A percentile compares a stretch with the other conserved stretches of the same genome.
phyloP scores from a whole-genome alignment of 2,113 vertebrate genomes.

The Tragelaphus scriptus region DNA sequence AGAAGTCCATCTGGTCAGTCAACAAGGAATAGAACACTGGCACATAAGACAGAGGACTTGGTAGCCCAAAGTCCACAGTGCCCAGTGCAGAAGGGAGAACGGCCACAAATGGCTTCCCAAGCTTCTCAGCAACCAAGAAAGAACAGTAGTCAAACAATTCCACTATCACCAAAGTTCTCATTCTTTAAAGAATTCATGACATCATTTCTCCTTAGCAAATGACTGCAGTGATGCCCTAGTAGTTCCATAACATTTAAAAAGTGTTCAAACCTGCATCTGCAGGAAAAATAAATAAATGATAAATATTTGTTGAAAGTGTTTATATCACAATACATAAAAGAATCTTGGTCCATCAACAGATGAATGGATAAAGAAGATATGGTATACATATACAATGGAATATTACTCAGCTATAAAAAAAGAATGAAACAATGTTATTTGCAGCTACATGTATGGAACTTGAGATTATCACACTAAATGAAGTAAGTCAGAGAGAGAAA shows the following conservation, averaged over 20 bases:
- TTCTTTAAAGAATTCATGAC: conserved; percentile 68
- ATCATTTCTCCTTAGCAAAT: conserved; percentile 61
- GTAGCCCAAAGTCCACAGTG: conserved; percentile 37
- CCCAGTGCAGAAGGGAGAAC: conserved; percentile 53
- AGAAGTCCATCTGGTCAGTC: conserved; percentile 76
- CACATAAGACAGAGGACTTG: conserved; percentile 68
- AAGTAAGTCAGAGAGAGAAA: not conserved
- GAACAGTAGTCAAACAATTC: conserved; percentile 79
- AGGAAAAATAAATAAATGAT: not conserved
- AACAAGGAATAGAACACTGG: conserved; percentile 63
- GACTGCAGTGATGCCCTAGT: conserved; percentile 71
- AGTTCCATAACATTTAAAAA: conserved; percentile 59
- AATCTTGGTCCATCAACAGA: not conserved
- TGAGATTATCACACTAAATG: not conserved
- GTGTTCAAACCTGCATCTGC: conserved; percentile 60
- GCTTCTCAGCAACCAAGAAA: conserved; percentile 71
- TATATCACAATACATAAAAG: not conserved
- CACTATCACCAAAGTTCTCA: conserved; percentile 60
- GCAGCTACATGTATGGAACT: not conserved
- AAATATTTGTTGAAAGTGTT: not conserved
- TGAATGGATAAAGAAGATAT: not conserved
- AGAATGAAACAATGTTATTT: not conserved
- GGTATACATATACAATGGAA: not conserved
- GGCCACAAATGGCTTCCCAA: conserved; percentile 58
- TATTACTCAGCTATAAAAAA: not conserved